Conservation (phyloP, 2,113 vertebrate species). For the Podarcis raffonei region DNA sequence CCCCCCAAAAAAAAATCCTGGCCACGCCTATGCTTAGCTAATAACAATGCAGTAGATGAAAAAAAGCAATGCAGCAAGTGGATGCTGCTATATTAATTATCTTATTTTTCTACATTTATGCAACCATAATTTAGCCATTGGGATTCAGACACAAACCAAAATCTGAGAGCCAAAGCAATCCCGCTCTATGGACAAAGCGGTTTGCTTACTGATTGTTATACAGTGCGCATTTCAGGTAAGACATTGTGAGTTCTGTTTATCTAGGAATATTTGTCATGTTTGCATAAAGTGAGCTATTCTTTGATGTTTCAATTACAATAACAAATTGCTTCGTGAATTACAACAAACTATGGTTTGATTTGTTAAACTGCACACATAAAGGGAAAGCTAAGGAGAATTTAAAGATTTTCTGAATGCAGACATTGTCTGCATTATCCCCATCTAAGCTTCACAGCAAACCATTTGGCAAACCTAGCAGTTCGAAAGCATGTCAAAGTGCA, state of each 20-base stretch:
- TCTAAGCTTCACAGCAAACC: background rate
- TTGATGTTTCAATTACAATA: background rate
- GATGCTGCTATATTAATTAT: background rate
- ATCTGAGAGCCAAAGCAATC: background rate
- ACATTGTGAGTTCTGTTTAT: background rate
- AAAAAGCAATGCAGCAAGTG: fast-evolving
- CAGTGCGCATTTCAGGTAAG: slow-evolving; percentile 75
- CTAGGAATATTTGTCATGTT: background rate
- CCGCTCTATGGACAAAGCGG: slow-evolving; percentile 69
- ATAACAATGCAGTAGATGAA: background rate
- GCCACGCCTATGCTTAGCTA: background rate
- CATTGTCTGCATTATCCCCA: background rate
- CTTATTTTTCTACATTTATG: background rate
- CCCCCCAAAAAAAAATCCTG: too few species aligned
- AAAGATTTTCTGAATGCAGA: background rate
- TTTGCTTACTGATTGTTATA: slow-evolving; percentile 68
- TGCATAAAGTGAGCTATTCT: background rate
- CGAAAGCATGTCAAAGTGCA: too few species aligned
- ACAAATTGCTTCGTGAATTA: background rate
- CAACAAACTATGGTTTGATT: too few species aligned
- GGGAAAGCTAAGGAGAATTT: background rate
- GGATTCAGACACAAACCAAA: slow-evolving; percentile 1
- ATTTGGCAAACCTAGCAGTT: background rate
- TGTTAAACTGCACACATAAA: too few species aligned
- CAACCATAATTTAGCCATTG: slow-evolving; percentile 28